Evolutionary conservation across 2,797 vertebrate genomes (phyloP), one percentile per base, ranked within the genome.

Genomic region (Otolemur crassicaudatus): DNA sequence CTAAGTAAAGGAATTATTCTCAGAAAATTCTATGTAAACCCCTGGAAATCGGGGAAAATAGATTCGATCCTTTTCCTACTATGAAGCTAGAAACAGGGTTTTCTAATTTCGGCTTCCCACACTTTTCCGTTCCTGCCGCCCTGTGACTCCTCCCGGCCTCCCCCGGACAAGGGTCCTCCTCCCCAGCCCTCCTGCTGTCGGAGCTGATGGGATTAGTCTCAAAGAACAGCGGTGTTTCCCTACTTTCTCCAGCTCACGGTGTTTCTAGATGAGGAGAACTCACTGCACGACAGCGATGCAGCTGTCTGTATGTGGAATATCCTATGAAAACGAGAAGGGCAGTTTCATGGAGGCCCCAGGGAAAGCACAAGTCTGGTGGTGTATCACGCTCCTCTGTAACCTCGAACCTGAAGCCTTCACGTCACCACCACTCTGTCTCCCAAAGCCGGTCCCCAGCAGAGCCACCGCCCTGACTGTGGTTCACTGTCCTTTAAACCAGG

Each of bases 401-500:
- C 19, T 34, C 4, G 22, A 34, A 7, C 3, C 29, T 40, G 22
- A 4, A 14, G 3, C n/a, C 40, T 27, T 43, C 22, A 12, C 34
- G n/a, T 23, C n/a, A 16, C 4, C 1, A 27, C 2, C 17, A 1
- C n/a, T 34, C 58, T 60, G 19, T 3, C 3, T 60, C 69, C 49
- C 22, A 31, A 69, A 76, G 31, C n/a, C 34, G 2, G 3, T 22
- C 5, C 6, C 17, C 81, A 5, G 27, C 34, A 84, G 43, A 49
- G 27, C 16, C 0, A 3, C n/a, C 10, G 31, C 82, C 37, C 40
- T 17, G 7, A 37, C 2, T 5, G 1, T 1, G 20, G 12, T 7
- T 14, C 0, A 22, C 20, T 34, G 5, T 63, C 23, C 43, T n/a
- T 13, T 5, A 19, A 12, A 7, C 25, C 22, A 17, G 22, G 4